phyloP scores from a whole-genome alignment of 2,113 vertebrate species.

The Bos indicus region DNA sequence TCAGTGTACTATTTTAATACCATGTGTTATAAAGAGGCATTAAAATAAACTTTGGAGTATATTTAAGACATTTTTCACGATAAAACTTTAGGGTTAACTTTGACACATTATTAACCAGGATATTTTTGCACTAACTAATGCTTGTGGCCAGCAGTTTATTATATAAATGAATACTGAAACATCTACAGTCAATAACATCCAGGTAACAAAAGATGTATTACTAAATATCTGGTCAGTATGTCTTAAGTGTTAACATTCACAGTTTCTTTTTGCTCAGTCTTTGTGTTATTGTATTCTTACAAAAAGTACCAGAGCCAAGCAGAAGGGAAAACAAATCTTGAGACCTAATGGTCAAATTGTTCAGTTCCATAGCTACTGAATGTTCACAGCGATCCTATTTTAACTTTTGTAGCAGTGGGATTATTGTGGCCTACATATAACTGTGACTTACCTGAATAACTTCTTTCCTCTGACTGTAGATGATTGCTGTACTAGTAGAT shows the following conservation, averaged over 20 bases:
- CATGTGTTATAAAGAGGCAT: background rate
- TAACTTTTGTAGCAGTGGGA: background rate
- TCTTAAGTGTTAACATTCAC: background rate
- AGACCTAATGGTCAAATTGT: background rate
- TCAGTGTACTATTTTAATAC: background rate
- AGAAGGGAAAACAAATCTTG: background rate
- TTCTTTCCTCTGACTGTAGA: constrained; percentile 79
- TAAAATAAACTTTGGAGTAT: background rate
- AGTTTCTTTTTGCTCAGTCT: background rate
- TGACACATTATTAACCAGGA: background rate
- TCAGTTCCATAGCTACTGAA: background rate
- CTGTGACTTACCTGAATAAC: background rate
- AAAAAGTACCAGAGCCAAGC: background rate
- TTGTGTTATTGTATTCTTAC: background rate
- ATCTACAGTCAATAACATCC: background rate
- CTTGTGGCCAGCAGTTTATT: background rate
- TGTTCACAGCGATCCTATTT: background rate
- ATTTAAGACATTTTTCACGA: background rate
- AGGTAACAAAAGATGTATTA: background rate
- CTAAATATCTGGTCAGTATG: background rate
- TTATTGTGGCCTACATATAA: background rate
- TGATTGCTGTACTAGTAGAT: constrained; percentile 96
- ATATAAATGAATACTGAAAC: background rate
- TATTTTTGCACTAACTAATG: background rate
- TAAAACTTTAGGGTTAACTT: background rate